Conservation (phyloP, 2,113 vertebrate genomes). For the Pluvialis apricaria region DNA sequence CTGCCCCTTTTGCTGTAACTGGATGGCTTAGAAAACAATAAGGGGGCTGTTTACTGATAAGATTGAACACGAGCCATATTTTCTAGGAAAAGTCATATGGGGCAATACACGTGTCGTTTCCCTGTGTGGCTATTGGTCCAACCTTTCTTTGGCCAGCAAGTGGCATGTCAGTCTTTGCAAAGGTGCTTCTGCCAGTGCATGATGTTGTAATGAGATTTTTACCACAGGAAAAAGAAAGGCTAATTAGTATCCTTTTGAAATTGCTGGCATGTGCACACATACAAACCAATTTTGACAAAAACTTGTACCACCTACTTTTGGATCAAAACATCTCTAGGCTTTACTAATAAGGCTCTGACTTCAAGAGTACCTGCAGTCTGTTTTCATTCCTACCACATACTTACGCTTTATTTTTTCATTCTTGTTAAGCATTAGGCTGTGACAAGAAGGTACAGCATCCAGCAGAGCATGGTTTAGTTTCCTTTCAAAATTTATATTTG, state of each 20-base stretch:
- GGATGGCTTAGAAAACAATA: not conserved
- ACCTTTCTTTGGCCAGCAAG: not conserved
- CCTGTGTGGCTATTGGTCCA: not conserved
- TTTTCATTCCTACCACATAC: not conserved
- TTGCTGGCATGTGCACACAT: not conserved
- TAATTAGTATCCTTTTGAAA: not conserved
- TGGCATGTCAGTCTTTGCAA: not conserved
- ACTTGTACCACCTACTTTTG: not conserved
- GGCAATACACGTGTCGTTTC: not conserved
- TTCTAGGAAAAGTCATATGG: not conserved
- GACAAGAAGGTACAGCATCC: not conserved
- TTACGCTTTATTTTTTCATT: not conserved
- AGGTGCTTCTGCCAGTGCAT: not conserved
- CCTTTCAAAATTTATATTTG: not conserved
- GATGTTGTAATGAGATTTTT: not conserved
- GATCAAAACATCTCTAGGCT: not conserved
- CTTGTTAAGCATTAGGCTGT: not conserved
- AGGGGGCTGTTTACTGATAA: not conserved
- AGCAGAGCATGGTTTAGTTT: not conserved
- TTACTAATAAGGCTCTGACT: not conserved
- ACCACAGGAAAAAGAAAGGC: not conserved
- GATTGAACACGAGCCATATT: not conserved
- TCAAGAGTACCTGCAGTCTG: not conserved
- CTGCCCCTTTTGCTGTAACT: not conserved
- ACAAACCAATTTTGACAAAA: not conserved